Evolutionary conservation across 2,888 invertebrate species (phyloP).

Genomic region (Dolichomitus sp.): DNA sequence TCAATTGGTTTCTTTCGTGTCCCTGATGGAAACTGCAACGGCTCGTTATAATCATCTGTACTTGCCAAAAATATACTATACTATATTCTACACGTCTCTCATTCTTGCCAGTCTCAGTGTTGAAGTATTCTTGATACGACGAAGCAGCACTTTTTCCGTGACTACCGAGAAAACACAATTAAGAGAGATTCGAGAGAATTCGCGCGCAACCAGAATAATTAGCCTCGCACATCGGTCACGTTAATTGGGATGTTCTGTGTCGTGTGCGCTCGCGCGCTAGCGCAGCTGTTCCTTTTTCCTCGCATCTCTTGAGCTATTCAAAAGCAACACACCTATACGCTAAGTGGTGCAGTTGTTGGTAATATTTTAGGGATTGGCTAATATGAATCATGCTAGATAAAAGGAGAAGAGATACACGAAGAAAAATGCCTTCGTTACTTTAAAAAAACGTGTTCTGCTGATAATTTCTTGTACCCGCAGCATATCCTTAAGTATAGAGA

Average conservation of each 20-base stretch:
- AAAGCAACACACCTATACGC: conserved; percentile 6
- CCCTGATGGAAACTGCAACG: not conserved
- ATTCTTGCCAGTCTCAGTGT: conserved; percentile 1
- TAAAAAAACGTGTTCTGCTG: too few species aligned
- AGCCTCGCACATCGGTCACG: conserved; percentile 55
- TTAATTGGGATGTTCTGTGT: conserved; percentile 59
- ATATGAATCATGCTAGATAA: not conserved
- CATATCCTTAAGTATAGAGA: too few species aligned
- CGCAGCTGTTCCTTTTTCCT: conserved; percentile 26
- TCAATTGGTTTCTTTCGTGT: conserved; percentile 4
- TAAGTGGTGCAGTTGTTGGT: conserved; percentile 10
- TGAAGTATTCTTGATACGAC: conserved; percentile 5
- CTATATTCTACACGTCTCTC: conserved; percentile 10
- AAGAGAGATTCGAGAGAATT: conserved; percentile 52
- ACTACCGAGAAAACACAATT: conserved; percentile 64
- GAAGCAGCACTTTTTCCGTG: conserved; percentile 1
- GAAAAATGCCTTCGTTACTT: too few species aligned
- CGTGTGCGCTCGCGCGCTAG: conserved; percentile 35
- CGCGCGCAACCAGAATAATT: conserved; percentile 61
- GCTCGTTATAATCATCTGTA: conserved; percentile 33
- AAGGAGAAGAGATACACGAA: not conserved
- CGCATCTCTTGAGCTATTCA: not conserved
- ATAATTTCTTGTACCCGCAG: too few species aligned
- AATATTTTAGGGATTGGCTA: not conserved
- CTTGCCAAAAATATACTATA: conserved; percentile 37